Conservation (phyloP, 1,140 invertebrate species). For the Pseudomyrmex concolor region DNA sequence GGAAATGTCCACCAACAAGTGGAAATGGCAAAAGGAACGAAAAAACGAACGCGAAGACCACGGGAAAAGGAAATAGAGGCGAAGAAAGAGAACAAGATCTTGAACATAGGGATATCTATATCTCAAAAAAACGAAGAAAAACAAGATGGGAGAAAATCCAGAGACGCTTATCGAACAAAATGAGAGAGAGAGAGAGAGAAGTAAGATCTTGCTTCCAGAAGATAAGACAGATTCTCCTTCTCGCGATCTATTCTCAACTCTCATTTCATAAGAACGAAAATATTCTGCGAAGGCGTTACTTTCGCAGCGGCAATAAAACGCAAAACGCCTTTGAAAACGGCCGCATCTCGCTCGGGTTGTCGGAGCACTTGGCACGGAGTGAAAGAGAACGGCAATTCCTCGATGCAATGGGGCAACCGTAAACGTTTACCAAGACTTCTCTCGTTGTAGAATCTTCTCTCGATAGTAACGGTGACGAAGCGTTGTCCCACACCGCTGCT, state of each 20-base stretch:
- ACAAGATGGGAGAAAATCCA: constrained; percentile 1
- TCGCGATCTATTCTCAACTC: constrained; percentile 61
- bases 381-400: constrained; percentile 63
- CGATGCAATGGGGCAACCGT: constrained; percentile 65
- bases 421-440: constrained; percentile 69
- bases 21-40: constrained; percentile 39
- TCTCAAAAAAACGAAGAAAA: constrained; percentile 1
- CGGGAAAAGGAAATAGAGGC: constrained; percentile 23
- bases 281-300: constrained; percentile 63
- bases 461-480: constrained; percentile 47
- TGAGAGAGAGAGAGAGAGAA: background rate
- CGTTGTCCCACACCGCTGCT: constrained; percentile 31
- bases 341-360: constrained; percentile 21
- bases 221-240: constrained; percentile 38
- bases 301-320: constrained; percentile 57
- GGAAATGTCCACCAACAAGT: constrained; percentile 65
- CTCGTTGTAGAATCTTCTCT: constrained; percentile 66
- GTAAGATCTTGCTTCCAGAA: background rate
- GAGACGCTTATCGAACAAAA: constrained; percentile 43
- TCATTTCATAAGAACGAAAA: constrained; percentile 67
- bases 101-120: constrained; percentile 33
- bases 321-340: constrained; percentile 61
- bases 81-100: constrained; percentile 50
- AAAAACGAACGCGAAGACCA: constrained; percentile 33
- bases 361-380: constrained; percentile 64